Base-by-base conservation (phyloP, 2,888 invertebrate genomes). In the Abrostola triplasia region DNA sequence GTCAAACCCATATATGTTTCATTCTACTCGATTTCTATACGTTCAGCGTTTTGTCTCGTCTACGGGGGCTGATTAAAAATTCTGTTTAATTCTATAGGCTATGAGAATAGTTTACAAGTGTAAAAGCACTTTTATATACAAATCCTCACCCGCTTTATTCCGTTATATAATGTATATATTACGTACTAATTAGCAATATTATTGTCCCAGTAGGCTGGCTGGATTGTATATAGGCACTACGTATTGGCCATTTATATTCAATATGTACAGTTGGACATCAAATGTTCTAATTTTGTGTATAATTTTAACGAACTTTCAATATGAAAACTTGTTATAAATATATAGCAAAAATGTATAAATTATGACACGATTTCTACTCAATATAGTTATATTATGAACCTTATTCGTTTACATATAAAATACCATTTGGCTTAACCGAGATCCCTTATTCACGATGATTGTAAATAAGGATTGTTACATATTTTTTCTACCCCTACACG, bases 131-230 rank as follows among this genome's bases (percentile, higher is more conserved):
- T 41, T 35, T 65, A 50, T 64, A 66, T 70, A 67, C 64, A 80
- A 74, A 70, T 81, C 79, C 81, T 63, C 84, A 82, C 81, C 84
- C 82, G 81, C 83, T 80, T 74, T 70, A 63, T 59, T 73, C 81
- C 81, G 67, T 64, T 77, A 77, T 58, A 74, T 62, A 55, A 35
- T 53, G 70, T 55, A 70, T 69, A 70, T 65, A 63, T 73, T 56
- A 67, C 61, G 50, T 67, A 73, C 65, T 67, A 73, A 66, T 66
- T 73, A 73, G 66, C 70, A 67, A 49, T 67, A 67, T 72, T 64
- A 72, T 73, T 77, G 73, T 79, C 72, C 77, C 63, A 74, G 59
- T 63, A 73, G 63, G 56, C 58, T 71, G 69, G 60, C 57, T 64
- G 60, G 58, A 70, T 70, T 67, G 11, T 66, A 54, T 66, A 52